phyloP scores from a whole-genome alignment of 2,888 invertebrate species.

The Nebria brevicollis region DNA sequence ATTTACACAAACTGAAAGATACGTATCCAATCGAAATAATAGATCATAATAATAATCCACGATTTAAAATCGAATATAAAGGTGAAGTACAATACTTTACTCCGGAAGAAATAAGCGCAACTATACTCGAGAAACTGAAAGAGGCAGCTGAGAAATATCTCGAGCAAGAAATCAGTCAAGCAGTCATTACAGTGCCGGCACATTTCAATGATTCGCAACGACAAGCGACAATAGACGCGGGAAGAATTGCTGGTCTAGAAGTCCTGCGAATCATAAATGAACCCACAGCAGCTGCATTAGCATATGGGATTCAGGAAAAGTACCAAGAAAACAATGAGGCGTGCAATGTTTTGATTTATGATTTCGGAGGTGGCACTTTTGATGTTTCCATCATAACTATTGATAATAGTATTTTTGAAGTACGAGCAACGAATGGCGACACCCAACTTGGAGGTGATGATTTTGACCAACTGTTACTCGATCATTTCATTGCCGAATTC shows the following conservation, averaged over 20 bases:
- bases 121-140: slow-evolving; percentile 89
- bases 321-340: slow-evolving; percentile 67
- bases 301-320: slow-evolving; percentile 84
- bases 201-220: slow-evolving; percentile 87
- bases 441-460: slow-evolving; percentile 89
- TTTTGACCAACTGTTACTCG: slow-evolving; percentile 84
- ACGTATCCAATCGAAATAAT: slow-evolving; percentile 88
- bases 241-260: slow-evolving; percentile 85
- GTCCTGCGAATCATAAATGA: slow-evolving; percentile 87
- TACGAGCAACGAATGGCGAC: slow-evolving; percentile 87
- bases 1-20: slow-evolving; percentile 85
- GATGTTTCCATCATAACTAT: slow-evolving; percentile 91
- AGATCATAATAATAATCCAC: slow-evolving; percentile 76
- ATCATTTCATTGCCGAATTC: slow-evolving; percentile 84
- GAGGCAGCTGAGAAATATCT: slow-evolving; percentile 83
- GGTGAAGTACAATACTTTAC: slow-evolving; percentile 83
- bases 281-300: slow-evolving; percentile 85
- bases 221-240: slow-evolving; percentile 88
- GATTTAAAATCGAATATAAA: slow-evolving; percentile 80
- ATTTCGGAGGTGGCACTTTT: slow-evolving; percentile 85
- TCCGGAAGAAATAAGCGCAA: slow-evolving; percentile 86
- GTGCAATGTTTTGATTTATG: slow-evolving; percentile 78
- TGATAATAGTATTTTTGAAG: slow-evolving; percentile 88
- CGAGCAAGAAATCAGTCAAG: slow-evolving; percentile 79
- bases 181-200: slow-evolving; percentile 85